Evolutionary conservation across 2,888 invertebrate species (phyloP).

Genomic region (Ochropacha duplaris): DNA sequence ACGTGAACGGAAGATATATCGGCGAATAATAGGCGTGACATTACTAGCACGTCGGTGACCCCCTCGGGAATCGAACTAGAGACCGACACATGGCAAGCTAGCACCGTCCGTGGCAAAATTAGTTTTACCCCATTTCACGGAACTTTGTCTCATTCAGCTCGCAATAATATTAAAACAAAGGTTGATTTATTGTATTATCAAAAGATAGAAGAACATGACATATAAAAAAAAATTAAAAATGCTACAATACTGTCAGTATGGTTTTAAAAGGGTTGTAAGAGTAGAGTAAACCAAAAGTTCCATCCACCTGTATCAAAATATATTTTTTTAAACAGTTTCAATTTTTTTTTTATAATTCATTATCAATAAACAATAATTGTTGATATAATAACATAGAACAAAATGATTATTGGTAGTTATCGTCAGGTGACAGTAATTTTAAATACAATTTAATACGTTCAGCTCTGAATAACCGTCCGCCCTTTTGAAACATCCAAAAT

Average conservation of each 20-base stretch:
- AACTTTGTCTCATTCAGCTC: slow-evolving; percentile 63
- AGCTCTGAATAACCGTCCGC: background rate
- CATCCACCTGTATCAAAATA: too few relatives aligned
- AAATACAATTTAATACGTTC: background rate
- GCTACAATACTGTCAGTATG: too few relatives aligned
- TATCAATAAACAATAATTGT: too few relatives aligned
- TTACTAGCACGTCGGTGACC: slow-evolving; percentile 59
- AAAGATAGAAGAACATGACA: background rate
- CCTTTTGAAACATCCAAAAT: slow-evolving; percentile 25
- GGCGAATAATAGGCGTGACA: slow-evolving; percentile 80
- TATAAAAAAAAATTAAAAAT: background rate
- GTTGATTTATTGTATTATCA: too few relatives aligned
- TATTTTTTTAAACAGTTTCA: too few relatives aligned
- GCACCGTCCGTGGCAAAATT: slow-evolving; percentile 58
- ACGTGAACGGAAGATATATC: slow-evolving; percentile 75
- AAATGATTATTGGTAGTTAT: too few relatives aligned
- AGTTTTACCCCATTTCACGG: slow-evolving; percentile 80
- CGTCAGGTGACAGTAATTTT: too few relatives aligned
- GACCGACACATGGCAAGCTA: slow-evolving; percentile 68
- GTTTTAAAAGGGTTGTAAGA: too few relatives aligned
- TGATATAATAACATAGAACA: too few relatives aligned
- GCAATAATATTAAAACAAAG: slow-evolving; percentile 19
- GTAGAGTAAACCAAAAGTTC: too few relatives aligned
- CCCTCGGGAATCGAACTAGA: slow-evolving; percentile 72
- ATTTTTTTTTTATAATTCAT: too few relatives aligned